phyloP scores from a whole-genome alignment of 35 echinoderm and acorn worm genomes.

The Chiridota heheva region DNA sequence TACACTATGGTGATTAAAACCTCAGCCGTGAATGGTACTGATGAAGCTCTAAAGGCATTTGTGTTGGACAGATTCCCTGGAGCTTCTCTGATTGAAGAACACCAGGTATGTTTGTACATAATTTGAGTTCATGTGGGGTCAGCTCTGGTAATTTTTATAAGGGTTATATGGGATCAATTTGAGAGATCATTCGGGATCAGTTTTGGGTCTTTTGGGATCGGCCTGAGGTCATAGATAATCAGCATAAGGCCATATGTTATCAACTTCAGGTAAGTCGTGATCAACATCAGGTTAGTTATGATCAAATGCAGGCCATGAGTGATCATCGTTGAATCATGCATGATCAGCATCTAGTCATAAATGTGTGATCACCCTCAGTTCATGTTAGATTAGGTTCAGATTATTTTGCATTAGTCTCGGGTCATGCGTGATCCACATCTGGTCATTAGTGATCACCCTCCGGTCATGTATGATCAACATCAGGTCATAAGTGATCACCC shows the following conservation, averaged over 20 bases:
- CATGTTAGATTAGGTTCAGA: too few relatives aligned
- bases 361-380: too few relatives aligned
- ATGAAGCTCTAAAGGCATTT: conserved; percentile 53
- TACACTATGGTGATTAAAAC: conserved; percentile 87
- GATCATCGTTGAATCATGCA: too few relatives aligned
- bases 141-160: not conserved
- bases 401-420: too few relatives aligned
- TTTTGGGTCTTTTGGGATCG: not conserved
- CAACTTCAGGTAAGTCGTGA: not conserved
- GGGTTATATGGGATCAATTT: not conserved
- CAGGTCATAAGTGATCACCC: too few relatives aligned
- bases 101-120: conserved; percentile 50
- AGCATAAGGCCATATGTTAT: not conserved
- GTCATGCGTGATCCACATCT: too few relatives aligned
- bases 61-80: conserved; percentile 49
- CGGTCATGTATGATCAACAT: too few relatives aligned
- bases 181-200: not conserved
- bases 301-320: too few relatives aligned
- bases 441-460: too few relatives aligned
- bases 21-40: not conserved
- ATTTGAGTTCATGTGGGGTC: not conserved
- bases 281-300: too few relatives aligned
- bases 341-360: too few relatives aligned
- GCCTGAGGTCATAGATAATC: not conserved
- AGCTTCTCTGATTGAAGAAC: conserved; percentile 69